Conservation (phyloP, 2,797 vertebrate species). For the Neopelma chrysocephalum region DNA sequence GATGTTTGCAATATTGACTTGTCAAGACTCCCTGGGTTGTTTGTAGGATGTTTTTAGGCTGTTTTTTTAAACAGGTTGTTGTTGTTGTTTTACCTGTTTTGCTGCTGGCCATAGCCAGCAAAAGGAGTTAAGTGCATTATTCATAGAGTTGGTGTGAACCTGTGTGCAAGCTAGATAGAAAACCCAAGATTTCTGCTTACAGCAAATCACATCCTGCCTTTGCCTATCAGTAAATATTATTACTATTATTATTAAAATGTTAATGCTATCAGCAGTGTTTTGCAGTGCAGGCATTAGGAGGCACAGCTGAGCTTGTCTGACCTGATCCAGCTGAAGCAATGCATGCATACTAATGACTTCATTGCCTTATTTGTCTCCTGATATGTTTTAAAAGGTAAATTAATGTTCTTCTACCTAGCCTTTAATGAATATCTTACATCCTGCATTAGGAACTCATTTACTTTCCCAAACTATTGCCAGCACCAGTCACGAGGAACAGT, state of each 20-base stretch:
- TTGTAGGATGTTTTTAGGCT: neutral
- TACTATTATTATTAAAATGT: neutral
- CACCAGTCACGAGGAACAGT: constrained; percentile 41
- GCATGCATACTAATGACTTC: neutral
- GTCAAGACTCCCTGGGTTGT: neutral
- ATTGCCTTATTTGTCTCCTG: constrained; percentile 17
- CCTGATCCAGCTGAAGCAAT: neutral
- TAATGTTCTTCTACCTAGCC: constrained; percentile 52
- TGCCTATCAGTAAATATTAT: constrained; percentile 30
- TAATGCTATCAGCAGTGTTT: constrained; percentile 21
- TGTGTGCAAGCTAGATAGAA: neutral
- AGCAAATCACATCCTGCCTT: neutral
- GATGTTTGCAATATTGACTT: neutral
- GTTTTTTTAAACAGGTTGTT: neutral
- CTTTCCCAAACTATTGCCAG: constrained; percentile 3
- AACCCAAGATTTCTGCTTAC: neutral
- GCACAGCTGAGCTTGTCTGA: constrained; percentile 25
- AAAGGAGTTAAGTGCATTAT: neutral
- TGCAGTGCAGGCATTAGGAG: constrained; percentile 36
- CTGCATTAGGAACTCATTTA: constrained; percentile 44
- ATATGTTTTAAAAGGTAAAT: constrained; percentile 36
- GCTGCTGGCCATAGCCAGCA: neutral
- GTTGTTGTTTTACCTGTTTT: neutral
- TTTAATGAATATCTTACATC: constrained; percentile 65
- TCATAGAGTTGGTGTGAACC: neutral